Base-by-base conservation (phyloP, 1,140 invertebrate species). In the Solenopsis fugax region DNA sequence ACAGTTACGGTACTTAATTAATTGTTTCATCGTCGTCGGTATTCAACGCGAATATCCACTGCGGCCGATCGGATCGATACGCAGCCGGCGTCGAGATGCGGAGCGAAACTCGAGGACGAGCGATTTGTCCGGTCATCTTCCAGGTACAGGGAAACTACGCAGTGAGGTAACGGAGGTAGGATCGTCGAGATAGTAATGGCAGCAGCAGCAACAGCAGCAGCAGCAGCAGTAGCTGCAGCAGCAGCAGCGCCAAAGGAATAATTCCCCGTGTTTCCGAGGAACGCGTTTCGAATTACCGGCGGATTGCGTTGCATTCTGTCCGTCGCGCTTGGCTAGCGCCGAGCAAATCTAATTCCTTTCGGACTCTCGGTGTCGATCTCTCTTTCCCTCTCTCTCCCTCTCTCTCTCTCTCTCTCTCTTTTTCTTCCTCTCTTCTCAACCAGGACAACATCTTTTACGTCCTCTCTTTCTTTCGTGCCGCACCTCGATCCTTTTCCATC, bases 241-340 rank as follows among this genome's bases (percentile, higher is more conserved):
- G 85, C 84, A 90, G 78, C 80, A 90, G 62, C 85, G 78, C 89
- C 89, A 91, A 92, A 92, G 91, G 87, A 93, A 92, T 91, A 92
- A 92, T 90, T 93, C 92, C 88, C 90, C 91, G 92, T 93, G 90
- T 92, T 93, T 92, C 91, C 90, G 90, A 92, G 92, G 91, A 93
- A 91, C 93, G 93, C 91, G 93, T 93, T 93, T 94, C 92, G 91
- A 94, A 94, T 94, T 93, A 93, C 93, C 90, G 72, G 89, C 88
- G 92, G 90, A 94, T 93, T 92, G 93, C 93, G 93, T 93, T 93
- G 93, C 93, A 94, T 94, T 94, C 89, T 94, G 93, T 90, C 89
- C 92, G 93, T 93, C 89, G 90, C 93, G 93, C 93, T 94, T 93
- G 92, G 93, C 92, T 93, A 93, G 92, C 92, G 88, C 81, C 91